Evolutionary conservation across 2,797 vertebrate species (phyloP), one percentile per base, ranked within the genome.

Genomic region (Threskiornis aethiopicus): DNA sequence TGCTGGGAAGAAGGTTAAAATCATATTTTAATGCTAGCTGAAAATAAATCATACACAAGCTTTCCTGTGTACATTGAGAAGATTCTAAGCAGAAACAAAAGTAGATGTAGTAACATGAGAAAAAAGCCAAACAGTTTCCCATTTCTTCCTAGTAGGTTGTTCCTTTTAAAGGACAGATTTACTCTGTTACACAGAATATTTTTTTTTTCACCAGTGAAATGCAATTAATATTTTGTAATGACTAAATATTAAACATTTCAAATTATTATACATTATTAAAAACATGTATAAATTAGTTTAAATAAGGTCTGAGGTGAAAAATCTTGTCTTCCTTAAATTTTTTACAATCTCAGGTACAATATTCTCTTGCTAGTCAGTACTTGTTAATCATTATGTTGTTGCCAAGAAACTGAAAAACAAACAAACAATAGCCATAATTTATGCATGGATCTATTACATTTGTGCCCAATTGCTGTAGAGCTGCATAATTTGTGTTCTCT

Each of bases 341-440:
- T 90, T 91, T 59, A 25, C 46, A 42, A 58, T 89, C 19, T 64
- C 42, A 65, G 28, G 35, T 65, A 75, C 31, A 62, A 61, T 52
- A 66, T 70, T 65, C 28, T 78, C 26, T 82, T 81, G 16, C 16
- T 83, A 84, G 69, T 75, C 42, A 29, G 28, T 71, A 54, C 89
- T 91, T 78, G 59, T 70, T 70, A 93, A 55, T 39, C 31, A 69
- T 54, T 57, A 72, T 69, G 10, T 26, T 90, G 25, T 78, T 93
- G 90, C 89, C 89, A 95, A 65, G 78, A 87, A 91, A 92, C 8
- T 24, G 25, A 88, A 95, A 96, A 81, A 3, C 75, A 93, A 93
- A 70, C 67, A 95, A 94, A 91, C 9, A 96, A 75, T 75, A 92
- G 33, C 7, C 24, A 76, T 84, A 90, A 91, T 96, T 96, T 95